phyloP scores from a whole-genome alignment of 53 echinoderm and acorn worm species.

The Glandiceps talaboti region DNA sequence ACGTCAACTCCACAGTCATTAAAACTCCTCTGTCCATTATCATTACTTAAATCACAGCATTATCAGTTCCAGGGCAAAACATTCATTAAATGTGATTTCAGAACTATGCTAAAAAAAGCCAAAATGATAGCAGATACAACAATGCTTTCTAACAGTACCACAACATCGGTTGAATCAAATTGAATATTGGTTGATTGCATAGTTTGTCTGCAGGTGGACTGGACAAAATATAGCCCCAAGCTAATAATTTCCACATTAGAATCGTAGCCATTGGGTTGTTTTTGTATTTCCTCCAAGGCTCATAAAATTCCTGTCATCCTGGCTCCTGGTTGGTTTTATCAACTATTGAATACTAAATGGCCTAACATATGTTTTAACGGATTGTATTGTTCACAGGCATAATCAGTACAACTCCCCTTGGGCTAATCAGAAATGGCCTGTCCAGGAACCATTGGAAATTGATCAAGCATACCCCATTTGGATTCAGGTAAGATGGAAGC shows the following conservation, averaged over 20 bases:
- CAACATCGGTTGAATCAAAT: background rate
- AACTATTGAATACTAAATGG: background rate
- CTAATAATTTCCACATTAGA: background rate
- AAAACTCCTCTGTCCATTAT: no score
- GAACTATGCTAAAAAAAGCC: no score
- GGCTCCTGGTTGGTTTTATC: background rate
- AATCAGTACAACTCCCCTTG: background rate
- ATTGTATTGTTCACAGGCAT: background rate
- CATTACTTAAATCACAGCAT: no score
- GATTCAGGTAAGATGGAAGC: no score
- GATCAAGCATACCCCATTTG: no score
- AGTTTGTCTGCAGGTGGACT: background rate
- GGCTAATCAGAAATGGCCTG: background rate
- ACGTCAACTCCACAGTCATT: no score
- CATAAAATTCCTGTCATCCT: background rate
- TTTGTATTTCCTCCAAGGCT: background rate
- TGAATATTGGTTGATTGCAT: background rate
- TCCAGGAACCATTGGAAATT: no score
- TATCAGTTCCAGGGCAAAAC: no score
- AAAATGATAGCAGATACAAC: no score
- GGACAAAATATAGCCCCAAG: background rate
- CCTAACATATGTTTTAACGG: background rate
- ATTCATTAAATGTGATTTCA: no score
- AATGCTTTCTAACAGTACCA: no score
- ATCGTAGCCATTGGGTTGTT: background rate